A percentile compares a stretch with the other conserved stretches of the same genome.
These are phyloP conservation scores for Pampusana beccarii DNA, from an alignment of 2,113 vertebrate genomes.

Conservation along the genomic window DNA sequence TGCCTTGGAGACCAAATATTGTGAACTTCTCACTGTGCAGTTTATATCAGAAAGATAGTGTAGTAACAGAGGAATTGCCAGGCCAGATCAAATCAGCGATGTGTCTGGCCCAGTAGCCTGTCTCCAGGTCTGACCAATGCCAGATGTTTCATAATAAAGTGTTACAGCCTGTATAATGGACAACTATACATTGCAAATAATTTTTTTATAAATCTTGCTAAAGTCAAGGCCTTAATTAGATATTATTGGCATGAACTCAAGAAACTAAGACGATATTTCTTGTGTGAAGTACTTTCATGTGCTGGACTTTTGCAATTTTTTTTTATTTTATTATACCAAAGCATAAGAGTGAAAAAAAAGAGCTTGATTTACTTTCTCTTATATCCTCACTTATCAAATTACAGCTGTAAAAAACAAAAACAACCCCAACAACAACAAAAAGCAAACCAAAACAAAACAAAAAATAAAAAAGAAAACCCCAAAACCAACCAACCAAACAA, in stretches of 20 bases:
- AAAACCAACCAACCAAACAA: too few species aligned
- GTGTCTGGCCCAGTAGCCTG: neutral
- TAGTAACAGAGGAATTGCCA: neutral
- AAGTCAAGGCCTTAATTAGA: neutral
- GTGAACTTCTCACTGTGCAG: neutral
- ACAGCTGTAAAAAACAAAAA: neutral
- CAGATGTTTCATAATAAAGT: neutral
- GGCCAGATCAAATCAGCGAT: neutral
- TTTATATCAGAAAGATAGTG: neutral
- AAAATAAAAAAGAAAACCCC: too few species aligned
- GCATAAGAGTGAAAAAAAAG: neutral
- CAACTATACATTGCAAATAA: neutral
- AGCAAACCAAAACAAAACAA: neutral
- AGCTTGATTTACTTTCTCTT: neutral
- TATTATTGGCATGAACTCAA: neutral
- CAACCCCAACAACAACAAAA: too few species aligned
- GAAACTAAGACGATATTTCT: neutral
- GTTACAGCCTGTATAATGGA: neutral
- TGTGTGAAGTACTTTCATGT: rapidly evolving
- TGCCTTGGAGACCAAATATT: slow-evolving; percentile 45
- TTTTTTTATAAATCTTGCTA: neutral
- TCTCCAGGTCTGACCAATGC: neutral
- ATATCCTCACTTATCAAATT: neutral
- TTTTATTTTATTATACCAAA: neutral
- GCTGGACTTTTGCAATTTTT: neutral